Evolutionary conservation across 2,797 vertebrate species (phyloP).

Genomic region (Buphagus erythrorhynchus): DNA sequence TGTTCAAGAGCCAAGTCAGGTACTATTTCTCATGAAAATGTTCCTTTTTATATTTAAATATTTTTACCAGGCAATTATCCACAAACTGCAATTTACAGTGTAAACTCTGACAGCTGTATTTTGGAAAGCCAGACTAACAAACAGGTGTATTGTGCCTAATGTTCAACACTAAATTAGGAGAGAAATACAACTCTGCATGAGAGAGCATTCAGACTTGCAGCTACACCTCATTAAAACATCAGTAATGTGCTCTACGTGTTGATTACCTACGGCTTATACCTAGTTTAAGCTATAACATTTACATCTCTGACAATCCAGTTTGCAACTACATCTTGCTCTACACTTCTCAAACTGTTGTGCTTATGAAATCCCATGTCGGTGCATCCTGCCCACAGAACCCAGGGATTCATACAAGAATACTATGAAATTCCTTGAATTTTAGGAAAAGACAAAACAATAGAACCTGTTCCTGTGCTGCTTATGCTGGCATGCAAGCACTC

Average conservation of each 20-base stretch:
- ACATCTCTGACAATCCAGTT: background rate
- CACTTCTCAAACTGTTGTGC: background rate
- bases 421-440: background rate
- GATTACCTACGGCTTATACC: background rate
- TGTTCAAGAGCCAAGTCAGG: background rate
- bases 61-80: background rate
- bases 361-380: rapidly evolving
- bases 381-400: background rate
- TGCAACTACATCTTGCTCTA: background rate
- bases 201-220: background rate
- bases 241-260: background rate
- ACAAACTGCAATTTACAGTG: background rate
- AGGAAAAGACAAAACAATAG: background rate
- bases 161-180: background rate
- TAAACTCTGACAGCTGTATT: background rate
- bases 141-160: background rate
- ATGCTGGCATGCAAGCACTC: background rate
- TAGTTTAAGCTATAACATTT: background rate
- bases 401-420: background rate
- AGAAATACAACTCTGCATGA: background rate
- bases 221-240: background rate
- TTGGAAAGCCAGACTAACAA: background rate
- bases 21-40: background rate
- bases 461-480: background rate
- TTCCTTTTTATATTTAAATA: background rate